Evolutionary conservation across 1,140 invertebrate species (phyloP), one percentile per base, ranked within the genome.

Genomic region (Oreohelix idahoensis): DNA sequence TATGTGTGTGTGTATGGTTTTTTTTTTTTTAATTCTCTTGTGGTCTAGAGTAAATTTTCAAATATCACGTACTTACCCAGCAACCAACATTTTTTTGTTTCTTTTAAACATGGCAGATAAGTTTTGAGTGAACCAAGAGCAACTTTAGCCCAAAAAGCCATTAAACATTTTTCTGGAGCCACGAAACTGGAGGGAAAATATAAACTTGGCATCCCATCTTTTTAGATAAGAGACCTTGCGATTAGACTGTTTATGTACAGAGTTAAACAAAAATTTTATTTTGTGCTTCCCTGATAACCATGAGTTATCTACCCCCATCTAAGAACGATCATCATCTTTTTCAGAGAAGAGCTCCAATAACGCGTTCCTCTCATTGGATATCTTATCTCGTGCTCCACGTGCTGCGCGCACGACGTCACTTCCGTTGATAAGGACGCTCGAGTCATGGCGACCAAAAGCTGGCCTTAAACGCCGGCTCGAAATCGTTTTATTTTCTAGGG

Each of bases 391-490:
- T 42, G 42, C 71, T 73, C 71, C 71, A 73, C 71, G 71, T 73
- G 71, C 71, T 73, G 71, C 36, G 71, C 71, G 71, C 71, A 42
- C 71, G 71, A 73, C 71, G 71, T 73, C 71, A 73, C 71, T 73
- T 73, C 71, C 71, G 71, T 73, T 73, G 71, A 73, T 73, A 73
- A 73, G 71, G 71, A 73, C 71, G 71, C 71, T 73, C 38, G 38
- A 73, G 71, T 73, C 71, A 73, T 73, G 36, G 38, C 71, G 71
- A 73, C 71, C 71, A 73, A 42, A 45, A 73, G 36, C 42, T 39
- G 2, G 42, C 71, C 2, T 73, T 73, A 73, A 73, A 73, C 20
- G 36, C 36, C 71, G 36, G 71, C 42, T 42, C 15, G 13, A 73
- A 73, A 73, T 73, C 71, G 71, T 73, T 73, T 73, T 73, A 73